Evolutionary conservation across 2,113 vertebrate genomes (phyloP), one percentile per base, ranked within the genome.

Genomic region (Phrynosoma platyrhinos): DNA sequence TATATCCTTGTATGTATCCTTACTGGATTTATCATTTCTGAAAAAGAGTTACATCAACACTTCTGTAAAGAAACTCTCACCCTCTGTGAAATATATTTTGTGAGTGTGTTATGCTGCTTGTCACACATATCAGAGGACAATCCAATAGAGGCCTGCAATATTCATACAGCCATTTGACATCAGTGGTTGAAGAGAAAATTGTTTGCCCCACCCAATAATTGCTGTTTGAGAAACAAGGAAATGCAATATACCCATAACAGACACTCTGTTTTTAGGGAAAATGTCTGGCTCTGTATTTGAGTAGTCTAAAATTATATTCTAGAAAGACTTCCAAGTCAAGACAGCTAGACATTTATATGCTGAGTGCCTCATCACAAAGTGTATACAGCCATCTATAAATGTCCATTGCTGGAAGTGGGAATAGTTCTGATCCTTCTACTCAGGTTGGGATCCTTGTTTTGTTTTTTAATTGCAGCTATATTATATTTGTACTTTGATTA

Each of bases 371-470:
- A 53, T 71, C 25, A 20, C 21, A 83, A 53, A 23, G 10, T 13
- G 5, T 53, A 6, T 25, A 69, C 53, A 53, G 27, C 77, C 79
- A 64, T 79, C 21, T 13, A 4, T 42, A 47, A 72, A 62, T 53
- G 1, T 8, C 10, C 52, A 58, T 27, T 82, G 47, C 42, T 75
- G 64, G 36, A 75, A n/a, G 62, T 69, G 42, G 14, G 20, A 58
- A 74, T 87, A 2, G 18, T 66, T 84, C 36, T 79, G 55, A 79
- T 68, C 66, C 32, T 90, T 62, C 30, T 52, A 25, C 68, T 79
- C 64, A 75, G 36, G 16, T 27, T 74, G 40, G 30, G 68, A 87
- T 62, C 55, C 62, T 85, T 66, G 55, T 52, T 79, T 27, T 83
- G 30, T 40, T 36, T 32, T 83, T 66, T 30, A 8, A 53, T 83